A percentile compares a stretch with the other conserved stretches of the same genome.
phyloP scores from a whole-genome alignment of 2,113 vertebrate species.

The Rousettus leschenaultii region DNA sequence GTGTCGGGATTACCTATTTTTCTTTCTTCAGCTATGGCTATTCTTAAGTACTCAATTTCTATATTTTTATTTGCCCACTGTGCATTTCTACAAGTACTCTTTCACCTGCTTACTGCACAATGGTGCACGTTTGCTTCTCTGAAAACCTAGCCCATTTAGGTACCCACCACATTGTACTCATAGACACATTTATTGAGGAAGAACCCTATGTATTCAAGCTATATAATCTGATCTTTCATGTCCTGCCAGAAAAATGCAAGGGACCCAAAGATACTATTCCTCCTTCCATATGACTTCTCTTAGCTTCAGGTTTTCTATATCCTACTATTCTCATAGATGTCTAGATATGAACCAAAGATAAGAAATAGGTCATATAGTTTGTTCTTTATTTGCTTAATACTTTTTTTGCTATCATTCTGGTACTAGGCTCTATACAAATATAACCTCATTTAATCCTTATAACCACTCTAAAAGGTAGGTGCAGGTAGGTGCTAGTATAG shows the following conservation, averaged over 20 bases:
- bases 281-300: neutral
- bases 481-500: neutral
- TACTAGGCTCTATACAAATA: neutral
- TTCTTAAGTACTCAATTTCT: neutral
- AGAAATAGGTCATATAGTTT: neutral
- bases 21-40: neutral
- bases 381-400: neutral
- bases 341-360: neutral
- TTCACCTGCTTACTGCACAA: neutral
- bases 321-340: neutral
- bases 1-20: neutral
- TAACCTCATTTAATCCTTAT: neutral
- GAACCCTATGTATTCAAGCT: neutral
- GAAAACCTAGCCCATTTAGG: neutral
- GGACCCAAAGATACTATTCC: neutral
- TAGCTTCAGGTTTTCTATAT: conserved; percentile 21
- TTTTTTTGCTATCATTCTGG: neutral
- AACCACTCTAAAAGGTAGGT: neutral
- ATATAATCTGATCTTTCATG: neutral
- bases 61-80: neutral
- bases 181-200: neutral
- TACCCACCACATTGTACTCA: neutral
- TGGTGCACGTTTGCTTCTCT: neutral
- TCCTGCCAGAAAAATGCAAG: neutral
- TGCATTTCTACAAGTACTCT: neutral